These are phyloP conservation scores for Chaetoderma sp. DNA, from an alignment of 2,888 invertebrate species.

Conservation along the genomic window DNA sequence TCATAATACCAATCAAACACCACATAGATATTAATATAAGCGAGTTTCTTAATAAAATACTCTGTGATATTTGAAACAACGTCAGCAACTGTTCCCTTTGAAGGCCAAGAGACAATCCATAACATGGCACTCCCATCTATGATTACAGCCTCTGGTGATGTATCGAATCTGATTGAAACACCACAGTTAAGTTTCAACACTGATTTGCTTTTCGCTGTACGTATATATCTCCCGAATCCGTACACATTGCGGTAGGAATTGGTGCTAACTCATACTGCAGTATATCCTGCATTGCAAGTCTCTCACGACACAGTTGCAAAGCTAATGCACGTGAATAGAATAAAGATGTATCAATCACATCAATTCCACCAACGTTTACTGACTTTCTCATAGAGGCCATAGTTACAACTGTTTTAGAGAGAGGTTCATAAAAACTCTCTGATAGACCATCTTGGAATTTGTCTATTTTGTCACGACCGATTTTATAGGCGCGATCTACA, in stretches of 20 bases:
- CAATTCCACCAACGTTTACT: not conserved
- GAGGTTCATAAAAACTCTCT: no score
- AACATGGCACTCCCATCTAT: slow-evolving; percentile 33
- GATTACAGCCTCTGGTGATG: slow-evolving; percentile 13
- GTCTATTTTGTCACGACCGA: no score
- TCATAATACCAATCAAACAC: slow-evolving; percentile 30
- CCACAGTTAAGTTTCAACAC: slow-evolving; percentile 20
- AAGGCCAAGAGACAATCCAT: no score
- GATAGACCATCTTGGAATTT: no score
- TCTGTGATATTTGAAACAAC: slow-evolving; percentile 29
- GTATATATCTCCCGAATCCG: slow-evolving; percentile 30
- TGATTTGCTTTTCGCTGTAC: slow-evolving; percentile 27
- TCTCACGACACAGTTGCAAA: slow-evolving; percentile 1
- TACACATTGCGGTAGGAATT: slow-evolving; percentile 33
- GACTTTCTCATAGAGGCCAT: no score
- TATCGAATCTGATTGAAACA: not conserved
- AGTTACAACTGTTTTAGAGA: no score
- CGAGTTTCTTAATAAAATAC: slow-evolving; percentile 25
- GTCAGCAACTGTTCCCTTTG: no score
- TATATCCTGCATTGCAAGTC: slow-evolving; percentile 16
- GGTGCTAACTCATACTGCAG: no score
- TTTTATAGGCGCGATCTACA: not conserved
- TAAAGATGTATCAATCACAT: slow-evolving; percentile 10
- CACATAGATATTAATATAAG: slow-evolving; percentile 20
- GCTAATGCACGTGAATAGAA: slow-evolving; percentile 26